phyloP scores from a whole-genome alignment of 2,888 invertebrate species.

The Mamestra brassicae region DNA sequence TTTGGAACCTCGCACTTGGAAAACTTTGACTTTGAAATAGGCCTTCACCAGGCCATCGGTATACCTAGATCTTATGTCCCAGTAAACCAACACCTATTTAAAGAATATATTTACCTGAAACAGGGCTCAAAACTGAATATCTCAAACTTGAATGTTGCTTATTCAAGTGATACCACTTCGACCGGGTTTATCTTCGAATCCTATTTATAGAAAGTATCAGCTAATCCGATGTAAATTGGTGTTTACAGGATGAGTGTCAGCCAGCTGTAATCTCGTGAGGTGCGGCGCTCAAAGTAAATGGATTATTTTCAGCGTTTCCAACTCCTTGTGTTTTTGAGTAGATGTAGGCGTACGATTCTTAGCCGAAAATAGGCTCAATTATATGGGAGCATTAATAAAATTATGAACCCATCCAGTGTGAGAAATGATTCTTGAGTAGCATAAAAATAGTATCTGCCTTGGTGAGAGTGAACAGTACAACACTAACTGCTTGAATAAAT shows the following conservation, averaged over 20 bases:
- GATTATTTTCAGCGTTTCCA: conserved; percentile 63
- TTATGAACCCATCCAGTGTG: background rate
- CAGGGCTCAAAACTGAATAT: background rate
- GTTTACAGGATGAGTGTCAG: conserved; percentile 57
- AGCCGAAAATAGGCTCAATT: background rate
- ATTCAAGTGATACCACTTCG: background rate
- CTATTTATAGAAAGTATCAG: conserved; percentile 37
- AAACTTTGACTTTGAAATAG: no score
- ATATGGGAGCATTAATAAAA: background rate
- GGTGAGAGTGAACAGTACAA: background rate
- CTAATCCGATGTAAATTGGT: conserved; percentile 62
- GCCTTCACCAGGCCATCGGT: no score
- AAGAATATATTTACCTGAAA: background rate
- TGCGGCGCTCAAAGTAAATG: conserved; percentile 65
- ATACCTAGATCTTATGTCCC: no score
- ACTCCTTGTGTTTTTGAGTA: conserved; percentile 14
- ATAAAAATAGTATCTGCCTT: no score
- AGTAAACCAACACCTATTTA: no score
- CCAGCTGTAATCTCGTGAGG: conserved; percentile 59
- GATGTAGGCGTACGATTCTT: background rate
- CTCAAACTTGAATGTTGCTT: background rate
- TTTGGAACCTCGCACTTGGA: no score
- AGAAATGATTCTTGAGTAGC: no score
- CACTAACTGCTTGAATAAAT: background rate
- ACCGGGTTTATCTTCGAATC: conserved; percentile 17